These are phyloP conservation scores for Campoplex nolae DNA, from an alignment of 2,888 invertebrate genomes.

Conservation along the genomic window DNA sequence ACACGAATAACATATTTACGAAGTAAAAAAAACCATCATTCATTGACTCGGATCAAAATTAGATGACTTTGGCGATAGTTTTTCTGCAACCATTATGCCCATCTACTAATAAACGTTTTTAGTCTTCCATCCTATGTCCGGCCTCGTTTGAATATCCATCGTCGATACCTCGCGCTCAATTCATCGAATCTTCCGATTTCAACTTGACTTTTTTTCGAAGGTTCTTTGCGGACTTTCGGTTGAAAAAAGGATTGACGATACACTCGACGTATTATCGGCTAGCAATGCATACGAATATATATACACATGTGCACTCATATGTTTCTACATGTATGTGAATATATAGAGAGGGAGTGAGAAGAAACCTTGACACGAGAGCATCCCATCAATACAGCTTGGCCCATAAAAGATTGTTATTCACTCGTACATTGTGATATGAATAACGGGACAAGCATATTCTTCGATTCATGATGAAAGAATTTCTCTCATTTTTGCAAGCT, in stretches of 20 bases:
- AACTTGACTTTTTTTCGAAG: conserved; percentile 51
- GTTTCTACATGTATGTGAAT: too few relatives aligned
- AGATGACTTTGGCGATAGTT: neutral
- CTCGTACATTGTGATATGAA: neutral
- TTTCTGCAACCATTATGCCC: neutral
- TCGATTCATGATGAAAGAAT: conserved; percentile 19
- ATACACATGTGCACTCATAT: neutral
- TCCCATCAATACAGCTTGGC: conserved; percentile 45
- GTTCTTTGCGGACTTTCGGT: conserved; percentile 53
- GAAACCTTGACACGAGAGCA: conserved; percentile 57
- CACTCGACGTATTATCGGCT: conserved; percentile 44
- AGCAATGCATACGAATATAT: conserved; percentile 7
- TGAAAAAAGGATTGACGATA: conserved; percentile 47
- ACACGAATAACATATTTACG: neutral
- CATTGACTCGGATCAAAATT: neutral
- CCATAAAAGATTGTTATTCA: conserved; percentile 32
- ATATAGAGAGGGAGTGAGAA: conserved; percentile 2
- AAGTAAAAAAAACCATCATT: too few relatives aligned
- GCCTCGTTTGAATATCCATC: conserved; percentile 24
- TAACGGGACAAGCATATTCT: conserved; percentile 18
- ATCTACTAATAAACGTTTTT: neutral
- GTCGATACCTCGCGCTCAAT: conserved; percentile 9
- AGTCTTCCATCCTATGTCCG: neutral
- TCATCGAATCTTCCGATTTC: conserved; percentile 52
- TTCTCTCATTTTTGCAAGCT: conserved; percentile 25